phyloP scores from a whole-genome alignment of 2,113 vertebrate species.

The Neolamprologus sp. region DNA sequence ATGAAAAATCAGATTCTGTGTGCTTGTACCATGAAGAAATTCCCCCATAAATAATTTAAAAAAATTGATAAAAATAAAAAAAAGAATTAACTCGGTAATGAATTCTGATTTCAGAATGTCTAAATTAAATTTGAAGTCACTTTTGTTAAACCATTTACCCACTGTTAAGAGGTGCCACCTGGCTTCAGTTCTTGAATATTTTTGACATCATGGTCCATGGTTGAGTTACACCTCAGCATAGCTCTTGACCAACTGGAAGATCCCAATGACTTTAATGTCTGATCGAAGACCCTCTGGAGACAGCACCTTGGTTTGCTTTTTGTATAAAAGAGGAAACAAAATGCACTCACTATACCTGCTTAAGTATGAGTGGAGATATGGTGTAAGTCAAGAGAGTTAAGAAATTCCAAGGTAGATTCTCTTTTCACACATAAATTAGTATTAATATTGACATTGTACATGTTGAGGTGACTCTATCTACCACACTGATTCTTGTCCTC shows the following conservation, averaged over 20 bases:
- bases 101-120: not conserved
- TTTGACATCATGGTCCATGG: not conserved
- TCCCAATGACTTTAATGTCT: slow-evolving; percentile 32
- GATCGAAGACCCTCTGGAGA: slow-evolving; percentile 46
- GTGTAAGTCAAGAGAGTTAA: not conserved
- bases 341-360: not conserved
- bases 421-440: not conserved
- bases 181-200: not conserved
- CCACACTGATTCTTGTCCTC: slow-evolving; percentile 26
- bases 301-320: slow-evolving; percentile 46
- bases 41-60: not conserved
- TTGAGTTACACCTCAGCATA: slow-evolving; percentile 32
- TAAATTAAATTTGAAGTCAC: not conserved
- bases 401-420: not conserved
- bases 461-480: slow-evolving; percentile 48
- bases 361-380: not conserved
- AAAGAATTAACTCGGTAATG: not conserved
- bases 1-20: not conserved
- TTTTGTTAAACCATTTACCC: not conserved
- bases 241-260: slow-evolving; percentile 34
- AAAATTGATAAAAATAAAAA: not conserved
- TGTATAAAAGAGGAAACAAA: not conserved
- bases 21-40: not conserved
- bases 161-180: not conserved
- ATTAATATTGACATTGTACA: not conserved